Evolutionary conservation across 1,140 invertebrate species (phyloP), one percentile per base, ranked within the genome.

Genomic region (Drosophila repletoides): DNA sequence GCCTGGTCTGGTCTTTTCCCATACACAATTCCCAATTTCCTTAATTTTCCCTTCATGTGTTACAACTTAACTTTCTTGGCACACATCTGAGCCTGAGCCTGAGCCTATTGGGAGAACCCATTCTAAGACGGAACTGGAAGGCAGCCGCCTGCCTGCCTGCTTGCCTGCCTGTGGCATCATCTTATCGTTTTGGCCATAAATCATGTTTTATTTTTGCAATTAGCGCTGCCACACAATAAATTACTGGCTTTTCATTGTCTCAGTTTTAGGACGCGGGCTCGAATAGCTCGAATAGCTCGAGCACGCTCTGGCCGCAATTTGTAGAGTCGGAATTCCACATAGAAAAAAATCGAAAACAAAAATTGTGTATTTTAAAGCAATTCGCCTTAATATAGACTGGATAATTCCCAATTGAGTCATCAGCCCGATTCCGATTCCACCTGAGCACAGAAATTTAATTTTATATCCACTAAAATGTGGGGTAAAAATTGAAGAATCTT

Each of bases 151-250:
- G 7, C 12, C n/a, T 41, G 21, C 12, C 12, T 2, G 2, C 17
- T 19, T 45, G 28, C 26, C 9, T n/a, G 43, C 26, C 29, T 31
- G 34, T 28, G 19, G 22, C 26, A 31, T 48, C 40, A 63, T 49
- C 74, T 76, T 74, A 76, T 74, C 65, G 74, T 34, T 6, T 14
- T 7, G 59, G 34, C 70, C 69, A 86, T 83, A 83, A 83, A 83
- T 83, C 79, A 83, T 83, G 75, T 86, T 83, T 83, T 79, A 86
- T 86, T 83, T 83, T 86, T 68, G 75, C 72, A 83, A 83, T 83
- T 83, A 83, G 75, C 75, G 56, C 52, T 64, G 61, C 80, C 80
- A 72, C 79, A 70, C 60, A 72, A 86, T 83, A 83, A 86, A 80
- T 86, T 79, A 83, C 58, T 41, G 70, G 71, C 80, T 86, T 79